Evolutionary conservation across 64 coral and sea anemone species (phyloP).

Genomic region (Acropora tenuis): DNA sequence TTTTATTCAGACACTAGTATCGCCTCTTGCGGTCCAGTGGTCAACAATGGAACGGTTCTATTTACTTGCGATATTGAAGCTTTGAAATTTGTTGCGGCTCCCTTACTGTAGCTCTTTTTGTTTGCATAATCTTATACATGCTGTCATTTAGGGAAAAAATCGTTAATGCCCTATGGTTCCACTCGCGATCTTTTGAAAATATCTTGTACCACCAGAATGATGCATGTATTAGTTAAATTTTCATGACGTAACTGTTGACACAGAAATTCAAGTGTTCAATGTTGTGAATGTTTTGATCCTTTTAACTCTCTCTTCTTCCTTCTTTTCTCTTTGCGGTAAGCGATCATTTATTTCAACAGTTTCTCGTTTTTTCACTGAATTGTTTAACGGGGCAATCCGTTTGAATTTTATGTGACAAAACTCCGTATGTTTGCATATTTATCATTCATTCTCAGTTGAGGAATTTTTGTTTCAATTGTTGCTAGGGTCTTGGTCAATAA

Average conservation of each 20-base stretch:
- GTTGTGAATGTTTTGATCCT: neutral
- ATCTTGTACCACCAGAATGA: neutral
- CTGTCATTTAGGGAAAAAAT: neutral
- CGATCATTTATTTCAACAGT: no score
- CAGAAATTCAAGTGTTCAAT: neutral
- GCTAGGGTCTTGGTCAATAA: neutral
- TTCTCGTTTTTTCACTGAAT: neutral
- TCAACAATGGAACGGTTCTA: no score
- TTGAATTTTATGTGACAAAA: neutral
- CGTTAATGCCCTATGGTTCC: neutral
- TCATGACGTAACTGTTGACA: neutral
- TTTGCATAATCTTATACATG: neutral
- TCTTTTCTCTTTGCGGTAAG: neutral
- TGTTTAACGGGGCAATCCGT: neutral
- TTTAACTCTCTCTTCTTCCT: neutral
- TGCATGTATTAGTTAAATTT: neutral
- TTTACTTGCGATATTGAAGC: neutral
- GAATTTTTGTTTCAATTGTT: neutral
- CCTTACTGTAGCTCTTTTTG: neutral
- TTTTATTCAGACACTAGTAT: neutral
- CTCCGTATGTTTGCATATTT: constrained; percentile 32
- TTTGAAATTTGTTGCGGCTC: neutral
- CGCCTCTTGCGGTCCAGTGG: neutral
- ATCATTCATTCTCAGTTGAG: constrained; percentile 6
- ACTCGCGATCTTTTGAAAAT: constrained; percentile 1